Evolutionary conservation across 2,113 vertebrate genomes (phyloP).

Genomic region (Takifugu flavidus): DNA sequence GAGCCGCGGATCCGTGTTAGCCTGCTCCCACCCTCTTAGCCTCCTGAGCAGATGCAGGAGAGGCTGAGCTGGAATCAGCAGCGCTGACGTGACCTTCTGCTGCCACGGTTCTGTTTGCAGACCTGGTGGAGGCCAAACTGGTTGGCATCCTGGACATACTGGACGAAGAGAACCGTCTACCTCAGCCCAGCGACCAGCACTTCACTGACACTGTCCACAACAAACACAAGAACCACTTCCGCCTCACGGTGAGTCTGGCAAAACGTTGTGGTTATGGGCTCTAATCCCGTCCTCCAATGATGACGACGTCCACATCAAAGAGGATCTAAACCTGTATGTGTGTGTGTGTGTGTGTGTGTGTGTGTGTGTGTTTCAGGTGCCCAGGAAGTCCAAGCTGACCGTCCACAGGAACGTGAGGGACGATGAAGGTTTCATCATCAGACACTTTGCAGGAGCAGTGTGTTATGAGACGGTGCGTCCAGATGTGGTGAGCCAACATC

Average conservation of each 20-base stretch:
- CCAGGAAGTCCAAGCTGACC: slow-evolving; percentile 93
- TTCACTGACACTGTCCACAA: slow-evolving; percentile 90
- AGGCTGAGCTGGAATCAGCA: too few species aligned
- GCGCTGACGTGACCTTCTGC: too few species aligned
- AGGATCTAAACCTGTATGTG: background rate
- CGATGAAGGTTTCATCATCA: slow-evolving; percentile 94
- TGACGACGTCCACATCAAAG: too few species aligned
- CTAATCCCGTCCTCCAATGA: too few species aligned
- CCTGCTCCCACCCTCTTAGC: too few species aligned
- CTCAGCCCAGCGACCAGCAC: slow-evolving; percentile 95
- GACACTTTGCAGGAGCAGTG: slow-evolving; percentile 96
- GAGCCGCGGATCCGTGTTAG: too few species aligned
- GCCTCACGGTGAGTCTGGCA: slow-evolving; percentile 82
- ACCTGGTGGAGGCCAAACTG: slow-evolving; percentile 93
- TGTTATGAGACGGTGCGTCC: slow-evolving; percentile 93
- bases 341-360: background rate
- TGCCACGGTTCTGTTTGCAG: slow-evolving; percentile 55
- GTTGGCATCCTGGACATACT: slow-evolving; percentile 94
- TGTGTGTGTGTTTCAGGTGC: slow-evolving; percentile 76
- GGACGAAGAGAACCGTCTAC: slow-evolving; percentile 97
- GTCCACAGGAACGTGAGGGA: slow-evolving; percentile 95
- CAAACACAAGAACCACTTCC: slow-evolving; percentile 96
- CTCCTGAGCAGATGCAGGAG: background rate
- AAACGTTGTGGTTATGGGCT: too few species aligned
- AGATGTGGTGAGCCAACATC: too few species aligned